A percentile compares a stretch with the other conserved stretches of the same genome.
phyloP scores from a whole-genome alignment of 1,140 invertebrate genomes.

The Caligus rogercresseyi region DNA sequence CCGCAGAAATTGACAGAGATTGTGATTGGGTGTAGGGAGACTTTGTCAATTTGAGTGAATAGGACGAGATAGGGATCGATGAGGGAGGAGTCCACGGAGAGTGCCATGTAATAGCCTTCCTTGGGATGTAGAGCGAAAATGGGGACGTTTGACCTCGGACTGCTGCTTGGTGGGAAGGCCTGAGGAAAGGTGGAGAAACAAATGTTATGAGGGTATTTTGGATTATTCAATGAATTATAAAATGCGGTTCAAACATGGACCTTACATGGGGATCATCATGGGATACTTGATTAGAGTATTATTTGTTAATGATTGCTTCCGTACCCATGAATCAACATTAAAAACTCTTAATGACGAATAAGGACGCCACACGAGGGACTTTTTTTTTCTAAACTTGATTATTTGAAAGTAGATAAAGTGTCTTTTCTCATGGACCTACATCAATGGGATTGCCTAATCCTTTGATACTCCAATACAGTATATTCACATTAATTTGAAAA shows the following conservation, averaged over 20 bases:
- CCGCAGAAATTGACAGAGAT: constrained; percentile 19
- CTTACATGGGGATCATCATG: background rate
- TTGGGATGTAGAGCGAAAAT: constrained; percentile 17
- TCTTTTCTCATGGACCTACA: too few species aligned
- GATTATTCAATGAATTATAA: background rate
- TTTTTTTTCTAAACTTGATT: too few species aligned
- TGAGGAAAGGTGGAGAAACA: background rate
- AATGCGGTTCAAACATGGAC: background rate
- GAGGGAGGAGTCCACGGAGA: background rate
- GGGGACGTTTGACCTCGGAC: background rate
- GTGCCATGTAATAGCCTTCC: constrained; percentile 10
- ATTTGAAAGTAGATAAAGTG: too few species aligned
- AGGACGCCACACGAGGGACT: too few species aligned
- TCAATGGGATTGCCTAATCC: too few species aligned
- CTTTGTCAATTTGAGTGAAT: constrained; percentile 1
- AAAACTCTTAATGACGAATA: too few species aligned
- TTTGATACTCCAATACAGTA: too few species aligned
- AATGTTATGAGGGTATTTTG: background rate
- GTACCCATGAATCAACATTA: too few species aligned
- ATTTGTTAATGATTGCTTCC: background rate
- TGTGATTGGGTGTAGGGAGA: constrained; percentile 16
- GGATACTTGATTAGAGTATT: background rate
- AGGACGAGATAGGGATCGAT: constrained; percentile 11
- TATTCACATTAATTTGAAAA: too few species aligned
- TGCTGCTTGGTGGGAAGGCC: background rate